Percentiles rank a stretch among this genome's conserved stretches.
These are phyloP conservation scores for Xestia xanthographa DNA, from an alignment of 2,888 invertebrate genomes.

Conservation along the genomic window DNA sequence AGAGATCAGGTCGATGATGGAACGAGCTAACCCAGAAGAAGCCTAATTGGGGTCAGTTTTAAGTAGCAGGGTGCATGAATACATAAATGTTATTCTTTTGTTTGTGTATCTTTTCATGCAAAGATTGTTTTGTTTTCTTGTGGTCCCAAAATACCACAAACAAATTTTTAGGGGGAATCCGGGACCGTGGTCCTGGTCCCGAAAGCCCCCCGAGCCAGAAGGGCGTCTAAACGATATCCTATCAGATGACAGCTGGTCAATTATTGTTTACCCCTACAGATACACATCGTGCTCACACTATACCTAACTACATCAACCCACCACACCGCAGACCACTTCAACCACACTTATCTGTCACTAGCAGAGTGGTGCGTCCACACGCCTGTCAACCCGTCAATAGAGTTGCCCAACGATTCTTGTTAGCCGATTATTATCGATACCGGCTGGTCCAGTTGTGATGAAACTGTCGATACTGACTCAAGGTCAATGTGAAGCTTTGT, in stretches of 20 bases:
- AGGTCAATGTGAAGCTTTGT: conserved; percentile 77
- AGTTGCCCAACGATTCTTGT: conserved; percentile 73
- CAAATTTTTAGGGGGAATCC: too few relatives aligned
- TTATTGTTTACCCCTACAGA: neutral
- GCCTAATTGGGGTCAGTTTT: too few relatives aligned
- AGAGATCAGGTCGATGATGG: too few relatives aligned
- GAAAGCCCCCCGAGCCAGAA: too few relatives aligned
- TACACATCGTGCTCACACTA: neutral
- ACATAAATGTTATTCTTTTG: too few relatives aligned
- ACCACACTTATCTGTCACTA: conserved; percentile 47
- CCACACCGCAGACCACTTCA: conserved; percentile 29
- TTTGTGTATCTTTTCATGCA: too few relatives aligned
- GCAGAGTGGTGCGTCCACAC: conserved; percentile 56
- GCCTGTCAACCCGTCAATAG: conserved; percentile 67
- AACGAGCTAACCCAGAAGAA: too few relatives aligned
- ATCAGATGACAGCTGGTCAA: neutral
- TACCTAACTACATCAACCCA: neutral
- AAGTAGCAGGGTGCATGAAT: too few relatives aligned
- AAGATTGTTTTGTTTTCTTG: too few relatives aligned
- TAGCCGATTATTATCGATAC: conserved; percentile 69
- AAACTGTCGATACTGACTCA: conserved; percentile 69
- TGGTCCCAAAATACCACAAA: too few relatives aligned
- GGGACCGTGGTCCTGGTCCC: too few relatives aligned
- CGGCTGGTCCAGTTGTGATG: conserved; percentile 68
- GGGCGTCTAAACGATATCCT: too few relatives aligned